Evolutionary conservation across 2,888 invertebrate species (phyloP), one percentile per base, ranked within the genome.

Genomic region (Perizoma affinitatum): DNA sequence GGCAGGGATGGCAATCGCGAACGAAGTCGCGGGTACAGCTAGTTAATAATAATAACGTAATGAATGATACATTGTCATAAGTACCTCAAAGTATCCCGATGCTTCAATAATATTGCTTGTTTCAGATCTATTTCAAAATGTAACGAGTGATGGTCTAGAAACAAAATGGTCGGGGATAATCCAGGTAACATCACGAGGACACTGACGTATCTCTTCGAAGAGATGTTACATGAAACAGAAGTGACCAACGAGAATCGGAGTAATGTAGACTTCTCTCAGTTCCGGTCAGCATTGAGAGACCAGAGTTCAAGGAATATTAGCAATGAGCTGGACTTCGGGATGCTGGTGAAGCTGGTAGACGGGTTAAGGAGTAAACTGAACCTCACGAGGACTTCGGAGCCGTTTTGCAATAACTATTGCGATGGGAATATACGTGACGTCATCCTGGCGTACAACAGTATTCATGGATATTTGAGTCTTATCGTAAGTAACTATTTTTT

Each of bases 401-500:
- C 78, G 0, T 56, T 79, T 0, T 92, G 92, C 40, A 58, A 46
- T 58, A 85, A 88, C 65, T 95, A 95, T 79, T 95, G 95, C 70
- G 93, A 93, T 44, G 94, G 94, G 0, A 87, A 85, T 50, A 88
- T 95, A 55, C 90, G 93, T 46, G 93, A 94, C 49, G 81, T 95
- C 57, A 88, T 95, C 11, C 78, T 93, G 2, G 91, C 92, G 0
- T 97, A 97, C 83, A 94, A 94, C 65, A 88, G 94, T 52, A 93
- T 95, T 63, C 98, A 98, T 82, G 97, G 97, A 62, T 97, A 97
- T 82, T 93, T 96, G 66, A 96, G 97, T 54, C 92, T 98, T 9
- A 90, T 96, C 71, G 97, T 98, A 77, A 94, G 94, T 91, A 74
- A n/a, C n/a, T 40, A 41, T 38, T 41, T 5, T 38, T 38, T 4